These are phyloP conservation scores for Larimichthys crocea DNA, from an alignment of 2,113 vertebrate species.

Conservation along the genomic window DNA sequence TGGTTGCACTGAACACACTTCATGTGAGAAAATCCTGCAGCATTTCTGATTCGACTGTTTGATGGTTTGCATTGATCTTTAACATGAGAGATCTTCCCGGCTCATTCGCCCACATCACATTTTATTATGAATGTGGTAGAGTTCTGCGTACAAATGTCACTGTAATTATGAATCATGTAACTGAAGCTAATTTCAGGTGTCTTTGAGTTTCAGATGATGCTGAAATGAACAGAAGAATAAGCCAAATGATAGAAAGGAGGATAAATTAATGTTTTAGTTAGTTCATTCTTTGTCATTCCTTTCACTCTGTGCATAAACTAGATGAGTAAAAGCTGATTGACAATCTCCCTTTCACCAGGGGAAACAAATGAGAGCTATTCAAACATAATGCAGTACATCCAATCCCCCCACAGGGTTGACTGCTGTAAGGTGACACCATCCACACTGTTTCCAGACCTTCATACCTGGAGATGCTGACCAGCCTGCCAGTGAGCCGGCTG, in stretches of 20 bases:
- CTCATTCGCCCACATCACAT: not conserved
- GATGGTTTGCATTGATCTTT: not conserved
- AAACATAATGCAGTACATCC: slow-evolving; percentile 8
- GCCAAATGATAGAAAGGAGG: not conserved
- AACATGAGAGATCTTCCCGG: too few species aligned
- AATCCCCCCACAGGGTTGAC: not conserved
- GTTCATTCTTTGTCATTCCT: slow-evolving; percentile 2
- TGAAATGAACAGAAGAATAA: not conserved
- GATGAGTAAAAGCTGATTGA: not conserved
- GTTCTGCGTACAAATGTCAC: not conserved
- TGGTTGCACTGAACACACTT: not conserved
- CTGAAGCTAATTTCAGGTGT: not conserved
- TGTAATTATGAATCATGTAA: not conserved
- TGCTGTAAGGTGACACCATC: slow-evolving; percentile 19
- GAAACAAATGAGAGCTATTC: slow-evolving; percentile 24
- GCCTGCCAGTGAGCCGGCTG: not conserved
- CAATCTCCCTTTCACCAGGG: not conserved
- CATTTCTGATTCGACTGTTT: not conserved
- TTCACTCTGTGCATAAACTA: not conserved
- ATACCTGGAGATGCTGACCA: not conserved
- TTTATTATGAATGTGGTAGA: not conserved
- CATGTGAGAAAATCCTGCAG: not conserved
- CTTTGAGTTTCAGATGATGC: not conserved
- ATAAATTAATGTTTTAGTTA: not conserved
- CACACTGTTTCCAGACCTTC: not conserved